A percentile compares a stretch with the other conserved stretches of the same genome.
Evolutionary conservation across 2,113 vertebrate genomes (phyloP).

Genomic region (Nibea albiflora): DNA sequence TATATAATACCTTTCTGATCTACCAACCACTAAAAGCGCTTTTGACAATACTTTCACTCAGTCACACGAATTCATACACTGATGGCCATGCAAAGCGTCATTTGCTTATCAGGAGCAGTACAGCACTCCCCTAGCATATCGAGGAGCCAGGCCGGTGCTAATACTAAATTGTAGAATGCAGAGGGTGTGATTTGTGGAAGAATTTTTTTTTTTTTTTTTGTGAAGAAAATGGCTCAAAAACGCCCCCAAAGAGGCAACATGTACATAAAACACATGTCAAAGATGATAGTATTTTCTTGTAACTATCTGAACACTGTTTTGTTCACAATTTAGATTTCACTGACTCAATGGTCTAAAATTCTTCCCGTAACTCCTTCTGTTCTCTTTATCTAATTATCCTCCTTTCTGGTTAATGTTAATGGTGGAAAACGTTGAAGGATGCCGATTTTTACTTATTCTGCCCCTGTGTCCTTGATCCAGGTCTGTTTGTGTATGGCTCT

Average conservation of each 20-base stretch:
- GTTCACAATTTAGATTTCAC: not conserved
- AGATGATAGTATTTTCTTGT: not conserved
- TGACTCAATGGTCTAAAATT: not conserved
- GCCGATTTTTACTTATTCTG: not conserved
- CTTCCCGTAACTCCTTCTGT: not conserved
- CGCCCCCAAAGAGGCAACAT: not conserved
- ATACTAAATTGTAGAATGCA: not conserved
- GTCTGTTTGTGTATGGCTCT: not conserved
- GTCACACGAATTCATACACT: too few species aligned
- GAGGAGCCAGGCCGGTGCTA: not conserved
- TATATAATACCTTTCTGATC: too few species aligned
- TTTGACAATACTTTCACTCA: too few species aligned
- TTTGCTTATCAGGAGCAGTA: too few species aligned
- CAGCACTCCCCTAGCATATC: not conserved
- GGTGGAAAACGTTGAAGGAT: not conserved
- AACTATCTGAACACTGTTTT: not conserved
- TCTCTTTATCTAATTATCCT: not conserved
- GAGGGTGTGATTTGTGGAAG: too few species aligned
- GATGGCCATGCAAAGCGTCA: too few species aligned
- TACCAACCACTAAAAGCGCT: too few species aligned
- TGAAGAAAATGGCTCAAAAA: not conserved
- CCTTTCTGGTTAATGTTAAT: not conserved
- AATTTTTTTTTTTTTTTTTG: not conserved
- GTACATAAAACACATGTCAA: not conserved
- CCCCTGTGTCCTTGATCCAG: not conserved